These are phyloP conservation scores for Choristoneura rosaceana DNA, from an alignment of 2,888 invertebrate species.

Conservation along the genomic window DNA sequence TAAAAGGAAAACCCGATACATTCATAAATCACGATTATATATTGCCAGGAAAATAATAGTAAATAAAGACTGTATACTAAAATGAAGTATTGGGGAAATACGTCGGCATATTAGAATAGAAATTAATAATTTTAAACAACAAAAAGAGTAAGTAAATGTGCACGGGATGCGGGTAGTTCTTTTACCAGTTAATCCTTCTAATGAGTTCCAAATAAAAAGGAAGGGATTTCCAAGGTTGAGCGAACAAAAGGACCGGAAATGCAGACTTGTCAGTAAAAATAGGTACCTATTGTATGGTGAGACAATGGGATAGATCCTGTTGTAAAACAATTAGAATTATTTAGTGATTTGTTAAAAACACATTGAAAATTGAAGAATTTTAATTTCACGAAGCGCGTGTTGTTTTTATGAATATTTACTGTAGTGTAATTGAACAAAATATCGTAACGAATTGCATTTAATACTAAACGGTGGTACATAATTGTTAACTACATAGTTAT, in stretches of 20 bases:
- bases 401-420: constrained; percentile 18
- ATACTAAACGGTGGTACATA: constrained; percentile 7
- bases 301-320: constrained; percentile 46
- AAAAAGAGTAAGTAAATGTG: constrained; percentile 9
- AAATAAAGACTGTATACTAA: not conserved
- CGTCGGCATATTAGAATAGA: not conserved
- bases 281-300: constrained; percentile 49
- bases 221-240: constrained; percentile 46
- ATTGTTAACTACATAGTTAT: constrained; percentile 1
- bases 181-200: constrained; percentile 28
- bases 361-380: not conserved
- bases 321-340: not conserved
- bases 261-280: constrained; percentile 44
- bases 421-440: constrained; percentile 7
- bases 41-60: not conserved
- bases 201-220: constrained; percentile 32
- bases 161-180: constrained; percentile 6
- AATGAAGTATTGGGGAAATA: not conserved
- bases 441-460: constrained; percentile 4
- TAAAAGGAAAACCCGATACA: not conserved
- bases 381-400: constrained; percentile 1
- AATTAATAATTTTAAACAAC: constrained; percentile 11
- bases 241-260: constrained; percentile 47
- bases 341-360: not conserved
- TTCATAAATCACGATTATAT: not conserved